Evolutionary conservation across 2,797 vertebrate genomes (phyloP), one percentile per base, ranked within the genome.

Genomic region (Orientallactaga sibirica): DNA sequence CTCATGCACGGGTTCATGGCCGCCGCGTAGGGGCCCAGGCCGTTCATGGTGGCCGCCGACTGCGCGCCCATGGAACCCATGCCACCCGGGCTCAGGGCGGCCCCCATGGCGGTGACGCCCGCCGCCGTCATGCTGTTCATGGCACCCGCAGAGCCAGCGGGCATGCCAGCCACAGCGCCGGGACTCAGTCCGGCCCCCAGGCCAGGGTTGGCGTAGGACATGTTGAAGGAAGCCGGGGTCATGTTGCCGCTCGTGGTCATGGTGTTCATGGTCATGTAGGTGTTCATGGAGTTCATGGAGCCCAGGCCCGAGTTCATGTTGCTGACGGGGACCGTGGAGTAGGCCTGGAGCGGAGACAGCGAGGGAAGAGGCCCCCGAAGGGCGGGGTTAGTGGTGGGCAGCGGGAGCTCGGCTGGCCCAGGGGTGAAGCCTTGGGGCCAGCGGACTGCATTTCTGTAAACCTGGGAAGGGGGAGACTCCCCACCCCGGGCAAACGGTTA

Each of bases 241-340:
- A 99, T 99, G 61, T 99, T 99, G 96, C 99, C 98, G 3, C 98
- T 99, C 37, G 99, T 99, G 92, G 98, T 98, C 98, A 99, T 99
- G 96, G 97, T 97, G 95, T 98, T 98, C 98, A 98, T 99, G 95
- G 98, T 98, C 96, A 99, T 99, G 95, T 99, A 99, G 89, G 98
- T 98, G 98, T 99, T 99, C 99, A 99, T 99, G 95, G 98, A 98
- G 95, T 99, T 99, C 99, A 99, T 99, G 91, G 99, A 98, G 93
- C 98, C 98, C 98, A 99, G 98, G 94, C 99, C 99, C 62, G 99
- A 98, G 93, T 99, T 99, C 99, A 99, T 99, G 95, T 99, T 99
- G 97, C 98, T 98, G 87, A 98, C 98, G 0, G 99, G 98, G 98
- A 99, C 99, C 0, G 99, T 98, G 89, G 99, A 99, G 97, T 99